Evolutionary conservation across 2,888 invertebrate species (phyloP), one percentile per base, ranked within the genome.

Genomic region (Tridacna gigas): DNA sequence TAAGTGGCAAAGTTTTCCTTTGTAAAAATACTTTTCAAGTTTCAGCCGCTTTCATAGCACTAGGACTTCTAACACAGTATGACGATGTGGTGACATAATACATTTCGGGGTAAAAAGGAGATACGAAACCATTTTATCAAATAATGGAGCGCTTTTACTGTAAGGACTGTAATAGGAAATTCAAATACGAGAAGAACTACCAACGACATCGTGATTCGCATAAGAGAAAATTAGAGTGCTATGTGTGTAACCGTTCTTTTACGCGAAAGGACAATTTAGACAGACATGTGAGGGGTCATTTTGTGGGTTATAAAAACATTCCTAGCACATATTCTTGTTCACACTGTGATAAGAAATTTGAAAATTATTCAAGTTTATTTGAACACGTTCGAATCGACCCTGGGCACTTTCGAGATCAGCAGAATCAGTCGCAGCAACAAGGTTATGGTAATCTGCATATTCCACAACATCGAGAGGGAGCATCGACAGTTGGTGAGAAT

Each of bases 171-270:
- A 22, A 22, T 63, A 63, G 63, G 22, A 63, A 63, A 63, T 63
- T 63, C 22, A 63, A 63, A 63, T 25, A 63, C 25, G 22, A 63
- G 22, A 63, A 25, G 25, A 63, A 63, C 22, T 63, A 63, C 25
- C 20, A 63, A 63, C 63, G 63, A 4, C 63, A 63, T 63, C 25
- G 63, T 63, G 63, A 63, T 63, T 63, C 63, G 22, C 63, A 63
- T 63, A 63, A 63, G 25, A 63, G 25, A 25, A 63, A 63, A 63
- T 63, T 63, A 22, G 25, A 63, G 20, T 63, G 63, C 25, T 25
- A n/a, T 63, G 25, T 63, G n/a, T 63, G 63, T 63, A 22, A 63
- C 25, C n/a, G 63, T n/a, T n/a, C 63, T 25, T 63, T 63, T 63
- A 22, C 63, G 12, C n/a, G 63, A 25, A 63, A 63, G 25, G 63